Conservation (phyloP, 2,113 vertebrate species). For the Charina bottae region DNA sequence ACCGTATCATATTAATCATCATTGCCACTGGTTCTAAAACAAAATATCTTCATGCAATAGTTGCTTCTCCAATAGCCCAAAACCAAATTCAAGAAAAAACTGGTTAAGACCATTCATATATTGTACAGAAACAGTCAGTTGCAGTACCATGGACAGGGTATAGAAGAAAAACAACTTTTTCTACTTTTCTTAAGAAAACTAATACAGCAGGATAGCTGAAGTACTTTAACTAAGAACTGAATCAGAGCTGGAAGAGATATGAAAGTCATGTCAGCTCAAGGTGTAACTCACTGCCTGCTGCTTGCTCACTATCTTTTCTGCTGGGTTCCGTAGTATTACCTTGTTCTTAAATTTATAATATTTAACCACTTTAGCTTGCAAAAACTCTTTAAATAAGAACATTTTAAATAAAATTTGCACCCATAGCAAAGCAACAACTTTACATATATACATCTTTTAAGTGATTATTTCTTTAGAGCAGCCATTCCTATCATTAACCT, state of each 20-base stretch:
- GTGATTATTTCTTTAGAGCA: neutral
- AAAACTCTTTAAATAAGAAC: neutral
- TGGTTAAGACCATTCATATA: neutral
- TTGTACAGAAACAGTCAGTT: neutral
- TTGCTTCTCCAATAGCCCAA: neutral
- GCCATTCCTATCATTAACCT: neutral
- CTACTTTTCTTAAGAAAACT: neutral
- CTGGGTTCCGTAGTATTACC: neutral
- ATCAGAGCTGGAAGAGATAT: neutral
- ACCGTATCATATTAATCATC: neutral
- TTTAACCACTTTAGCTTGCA: neutral
- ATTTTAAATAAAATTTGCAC: neutral
- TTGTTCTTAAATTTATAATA: neutral
- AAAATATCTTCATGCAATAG: neutral
- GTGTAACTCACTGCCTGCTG: neutral
- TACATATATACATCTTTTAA: neutral
- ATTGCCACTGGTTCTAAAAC: neutral
- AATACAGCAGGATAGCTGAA: neutral
- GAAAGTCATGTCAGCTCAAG: neutral
- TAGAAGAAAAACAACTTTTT: neutral
- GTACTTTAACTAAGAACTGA: neutral
- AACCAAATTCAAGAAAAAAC: neutral
- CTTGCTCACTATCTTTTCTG: neutral
- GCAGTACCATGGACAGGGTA: slow-evolving; percentile 72
- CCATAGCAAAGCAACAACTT: neutral